Base-by-base conservation (phyloP, 2,888 invertebrate species). In the Oscheius onirici region DNA sequence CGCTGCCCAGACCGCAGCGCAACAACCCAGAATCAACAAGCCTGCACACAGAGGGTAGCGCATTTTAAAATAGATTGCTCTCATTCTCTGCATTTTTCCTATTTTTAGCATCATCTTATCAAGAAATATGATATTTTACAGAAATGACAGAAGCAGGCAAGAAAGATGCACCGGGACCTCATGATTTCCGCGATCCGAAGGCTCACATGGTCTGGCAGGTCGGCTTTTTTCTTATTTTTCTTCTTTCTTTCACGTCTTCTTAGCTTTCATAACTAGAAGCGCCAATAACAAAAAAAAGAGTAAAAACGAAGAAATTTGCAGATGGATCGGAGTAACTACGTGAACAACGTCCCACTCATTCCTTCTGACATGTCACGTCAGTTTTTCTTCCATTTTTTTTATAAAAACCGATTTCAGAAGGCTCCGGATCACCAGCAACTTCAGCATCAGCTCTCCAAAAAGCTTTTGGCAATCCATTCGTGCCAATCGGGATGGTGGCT, bases 401-500 rank as follows among this genome's bases (percentile, higher is more conserved):
- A 6, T 20, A n/a, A 52, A 34, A 34, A 34, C 5, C 34, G 8
- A 6, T 34, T 34, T 34, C 34, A 34, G 34, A 34, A 8, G 79
- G 76, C 15, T 79, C 77, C 13, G 54, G 72, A 49, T 43, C 49
- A 1, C 46, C 63, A 3, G 54, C 74, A 3, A 40, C 60, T 1
- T 61, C 77, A 10, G 67, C 73, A 10, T 70, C 78, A 1, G 77
- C 73, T 3, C 72, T 83, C 28, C 75, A 77, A 71, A 80, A 81
- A 63, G 77, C 80, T 40, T 61, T 80, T 58, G 71, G 71, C 46
- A 84, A 84, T 70, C 84, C 84, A 13, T 75, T 84, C 22, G 80
- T 84, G 11, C 84, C 84, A n/a, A 49, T 84, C 46, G 84, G 84
- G 58, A 83, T 84, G 83, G 49, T 76, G 10, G 75, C 83, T 11